Percentiles rank a stretch among this genome's conserved stretches.
Conservation (phyloP, 2,797 vertebrate genomes). For the Pipistrellus kuhlii region DNA sequence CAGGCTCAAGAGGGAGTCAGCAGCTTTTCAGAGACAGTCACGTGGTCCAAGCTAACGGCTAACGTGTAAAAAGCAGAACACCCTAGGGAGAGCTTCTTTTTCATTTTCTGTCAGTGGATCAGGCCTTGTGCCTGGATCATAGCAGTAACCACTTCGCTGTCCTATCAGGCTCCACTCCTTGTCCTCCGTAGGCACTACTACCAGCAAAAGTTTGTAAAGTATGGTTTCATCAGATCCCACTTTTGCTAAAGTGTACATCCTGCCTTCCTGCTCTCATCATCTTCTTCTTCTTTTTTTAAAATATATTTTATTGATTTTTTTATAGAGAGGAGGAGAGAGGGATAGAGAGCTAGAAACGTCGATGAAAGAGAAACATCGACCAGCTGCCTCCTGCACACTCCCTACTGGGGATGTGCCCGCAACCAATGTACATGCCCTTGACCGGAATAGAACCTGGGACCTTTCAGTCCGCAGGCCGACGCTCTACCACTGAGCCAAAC, state of each 20-base stretch:
- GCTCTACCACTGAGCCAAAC: too few relatives aligned
- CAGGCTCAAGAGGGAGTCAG: neutral
- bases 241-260: slow-evolving; percentile 3
- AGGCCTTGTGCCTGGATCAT: neutral
- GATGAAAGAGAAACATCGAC: too few relatives aligned
- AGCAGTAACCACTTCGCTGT: neutral
- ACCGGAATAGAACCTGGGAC: too few relatives aligned
- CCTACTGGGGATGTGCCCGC: too few relatives aligned
- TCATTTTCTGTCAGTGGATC: neutral
- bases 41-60: neutral
- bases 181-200: neutral
- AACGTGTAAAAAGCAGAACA: neutral
- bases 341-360: too few relatives aligned
- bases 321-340: too few relatives aligned
- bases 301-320: too few relatives aligned
- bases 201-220: neutral
- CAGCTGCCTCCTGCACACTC: too few relatives aligned
- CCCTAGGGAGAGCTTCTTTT: neutral
- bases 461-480: too few relatives aligned
- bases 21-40: neutral
- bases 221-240: neutral
- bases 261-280: neutral
- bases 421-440: too few relatives aligned
- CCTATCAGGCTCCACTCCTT: neutral
- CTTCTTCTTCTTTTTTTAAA: neutral